phyloP scores from a whole-genome alignment of 2,113 vertebrate species.

The Cairina moschata region DNA sequence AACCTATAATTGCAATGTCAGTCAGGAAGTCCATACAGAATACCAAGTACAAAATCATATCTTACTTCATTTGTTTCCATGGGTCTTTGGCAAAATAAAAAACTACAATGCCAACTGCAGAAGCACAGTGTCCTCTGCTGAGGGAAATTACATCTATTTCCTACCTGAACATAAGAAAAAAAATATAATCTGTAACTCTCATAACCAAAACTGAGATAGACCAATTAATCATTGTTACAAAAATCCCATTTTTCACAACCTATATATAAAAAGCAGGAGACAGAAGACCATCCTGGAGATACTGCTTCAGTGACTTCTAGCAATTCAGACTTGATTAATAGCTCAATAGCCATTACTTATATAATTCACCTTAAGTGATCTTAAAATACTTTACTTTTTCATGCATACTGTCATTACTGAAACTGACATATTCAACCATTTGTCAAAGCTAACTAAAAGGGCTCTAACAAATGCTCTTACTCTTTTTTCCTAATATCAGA shows the following conservation, averaged over 20 bases:
- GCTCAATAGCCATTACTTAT: constrained; percentile 50
- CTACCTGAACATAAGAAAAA: not conserved
- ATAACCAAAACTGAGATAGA: not conserved
- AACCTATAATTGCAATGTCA: constrained; percentile 81
- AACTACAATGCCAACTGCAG: constrained; percentile 18
- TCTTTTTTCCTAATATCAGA: constrained; percentile 1
- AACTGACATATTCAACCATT: constrained; percentile 59
- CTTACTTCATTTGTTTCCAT: constrained; percentile 58
- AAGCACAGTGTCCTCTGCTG: constrained; percentile 75
- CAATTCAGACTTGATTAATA: constrained; percentile 60
- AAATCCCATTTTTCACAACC: constrained; percentile 18
- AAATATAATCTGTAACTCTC: not conserved
- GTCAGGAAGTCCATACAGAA: constrained; percentile 75
- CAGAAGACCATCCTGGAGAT: constrained; percentile 36
- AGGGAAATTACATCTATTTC: not conserved
- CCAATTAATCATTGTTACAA: not conserved
- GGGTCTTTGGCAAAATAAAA: constrained; percentile 12
- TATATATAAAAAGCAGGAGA: not conserved
- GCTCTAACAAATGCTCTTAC: constrained; percentile 44
- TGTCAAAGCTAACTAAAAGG: constrained; percentile 58
- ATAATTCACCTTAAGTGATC: constrained; percentile 70
- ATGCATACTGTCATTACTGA: constrained; percentile 57
- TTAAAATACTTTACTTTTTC: constrained; percentile 59
- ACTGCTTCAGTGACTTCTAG: constrained; percentile 42
- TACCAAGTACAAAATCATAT: constrained; percentile 74